These are phyloP conservation scores for Zaprionus davidi DNA, from an alignment of 1,140 invertebrate species.

Conservation along the genomic window DNA sequence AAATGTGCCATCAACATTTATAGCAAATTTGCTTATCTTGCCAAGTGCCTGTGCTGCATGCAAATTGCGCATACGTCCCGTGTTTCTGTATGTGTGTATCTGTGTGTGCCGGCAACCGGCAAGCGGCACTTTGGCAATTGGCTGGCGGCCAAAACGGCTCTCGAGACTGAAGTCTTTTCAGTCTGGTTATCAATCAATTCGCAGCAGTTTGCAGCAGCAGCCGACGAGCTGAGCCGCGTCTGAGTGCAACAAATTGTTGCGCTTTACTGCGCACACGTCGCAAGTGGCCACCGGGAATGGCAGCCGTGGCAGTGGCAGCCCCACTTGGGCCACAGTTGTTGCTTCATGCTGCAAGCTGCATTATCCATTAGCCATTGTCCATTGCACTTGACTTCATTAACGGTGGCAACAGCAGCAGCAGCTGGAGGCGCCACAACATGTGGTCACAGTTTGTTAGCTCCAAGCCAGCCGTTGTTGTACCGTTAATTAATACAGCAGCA, in stretches of 20 bases:
- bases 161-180: conserved; percentile 47
- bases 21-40: conserved; percentile 57
- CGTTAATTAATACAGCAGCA: conserved; percentile 67
- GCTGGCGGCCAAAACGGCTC: conserved; percentile 62
- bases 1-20: conserved; percentile 49
- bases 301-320: conserved; percentile 53
- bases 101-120: conserved; percentile 15
- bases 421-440: conserved; percentile 51
- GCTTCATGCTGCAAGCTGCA: conserved; percentile 15
- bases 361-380: conserved; percentile 36
- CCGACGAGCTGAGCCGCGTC: conserved; percentile 1
- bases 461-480: conserved; percentile 43
- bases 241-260: conserved; percentile 68
- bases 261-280: conserved; percentile 41
- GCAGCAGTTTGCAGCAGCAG: conserved; percentile 9
- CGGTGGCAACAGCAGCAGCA: conserved; percentile 12
- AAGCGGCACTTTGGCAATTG: conserved; percentile 47
- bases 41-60: conserved; percentile 36
- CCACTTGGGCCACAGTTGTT: conserved; percentile 26
- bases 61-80: conserved; percentile 77
- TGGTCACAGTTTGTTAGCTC: conserved; percentile 74
- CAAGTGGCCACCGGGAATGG: neutral
- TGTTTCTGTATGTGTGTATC: conserved; percentile 16
- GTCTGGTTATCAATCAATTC: conserved; percentile 73
- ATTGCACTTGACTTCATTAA: conserved; percentile 76